Base-by-base conservation (phyloP, 2,113 vertebrate genomes). In the Tursiops truncatus region DNA sequence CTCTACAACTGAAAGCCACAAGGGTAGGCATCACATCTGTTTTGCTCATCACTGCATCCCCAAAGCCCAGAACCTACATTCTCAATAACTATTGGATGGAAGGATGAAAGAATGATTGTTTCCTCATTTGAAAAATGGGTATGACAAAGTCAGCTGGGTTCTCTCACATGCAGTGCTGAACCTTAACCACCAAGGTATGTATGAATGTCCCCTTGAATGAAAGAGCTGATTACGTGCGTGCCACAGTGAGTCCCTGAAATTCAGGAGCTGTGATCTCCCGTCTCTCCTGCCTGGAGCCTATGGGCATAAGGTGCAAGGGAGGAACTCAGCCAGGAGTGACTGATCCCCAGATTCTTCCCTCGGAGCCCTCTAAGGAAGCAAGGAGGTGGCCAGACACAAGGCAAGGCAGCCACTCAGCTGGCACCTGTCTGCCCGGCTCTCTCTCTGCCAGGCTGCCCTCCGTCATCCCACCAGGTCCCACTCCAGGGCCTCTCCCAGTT, bases 221-320 rank as follows among this genome's bases (percentile, higher is more conserved):
- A 28, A 47, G 33, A 62, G n/a, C 14, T 20, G 31, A 71, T 11
- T 11, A 38, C 0, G 0, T 18, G 44, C 33, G 20, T 58, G 71
- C 17, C 25, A 6, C 23, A 33, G 50, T 12, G 20, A 91, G 58
- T 26, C 62, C 83, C 65, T 77, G 63, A 53, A 86, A 60, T 41
- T 38, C 26, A 84, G 6, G 41, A 38, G 60, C 33, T 53, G 2
- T 10, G 4, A 0, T 8, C 47, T 81, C 79, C 70, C 5, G 26
- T 63, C 12, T 70, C 28, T 85, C 28, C 47, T 38, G 18, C 63
- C 33, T 67, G 65, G 47, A 80, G 50, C 60, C 8, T 4, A 11
- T 3, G 38, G 60, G 18, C 9, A 21, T 1, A 6, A 18, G 5
- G 14, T 25, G 3, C 14, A 6, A 6, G 12, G 50, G 14, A 83